Evolutionary conservation across 2,113 vertebrate species (phyloP).

Genomic region (Pantherophis guttatus): DNA sequence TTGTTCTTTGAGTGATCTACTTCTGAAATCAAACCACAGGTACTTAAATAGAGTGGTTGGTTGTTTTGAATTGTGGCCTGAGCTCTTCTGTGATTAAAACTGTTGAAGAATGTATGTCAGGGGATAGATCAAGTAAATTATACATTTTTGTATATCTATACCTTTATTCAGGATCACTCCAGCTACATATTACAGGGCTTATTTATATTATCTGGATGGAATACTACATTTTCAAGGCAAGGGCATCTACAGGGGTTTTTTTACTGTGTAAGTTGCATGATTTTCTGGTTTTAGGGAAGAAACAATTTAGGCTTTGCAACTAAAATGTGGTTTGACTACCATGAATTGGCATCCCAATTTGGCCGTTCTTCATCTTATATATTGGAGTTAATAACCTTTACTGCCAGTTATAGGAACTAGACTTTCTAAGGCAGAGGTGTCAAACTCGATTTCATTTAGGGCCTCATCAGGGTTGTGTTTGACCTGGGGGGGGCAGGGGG

Average conservation of each 20-base stretch:
- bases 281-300: not conserved
- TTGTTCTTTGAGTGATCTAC: not conserved
- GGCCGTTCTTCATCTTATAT: not conserved
- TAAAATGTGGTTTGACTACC: not conserved
- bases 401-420: not conserved
- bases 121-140: not conserved
- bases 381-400: not conserved
- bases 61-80: not conserved
- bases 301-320: not conserved
- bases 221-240: not conserved
- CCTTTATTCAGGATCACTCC: not conserved
- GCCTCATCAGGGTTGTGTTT: too few species aligned
- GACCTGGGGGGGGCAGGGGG: too few species aligned
- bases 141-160: not conserved
- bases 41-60: not conserved
- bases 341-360: not conserved
- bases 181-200: not conserved
- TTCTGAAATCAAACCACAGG: not conserved
- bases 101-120: conserved; percentile 3
- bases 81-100: not conserved
- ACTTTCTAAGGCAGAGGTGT: not conserved
- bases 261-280: not conserved
- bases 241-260: not conserved
- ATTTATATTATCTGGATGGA: not conserved
- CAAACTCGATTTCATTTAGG: too few species aligned